Conservation (phyloP, 2,888 invertebrate species). For the Apamea anceps region DNA sequence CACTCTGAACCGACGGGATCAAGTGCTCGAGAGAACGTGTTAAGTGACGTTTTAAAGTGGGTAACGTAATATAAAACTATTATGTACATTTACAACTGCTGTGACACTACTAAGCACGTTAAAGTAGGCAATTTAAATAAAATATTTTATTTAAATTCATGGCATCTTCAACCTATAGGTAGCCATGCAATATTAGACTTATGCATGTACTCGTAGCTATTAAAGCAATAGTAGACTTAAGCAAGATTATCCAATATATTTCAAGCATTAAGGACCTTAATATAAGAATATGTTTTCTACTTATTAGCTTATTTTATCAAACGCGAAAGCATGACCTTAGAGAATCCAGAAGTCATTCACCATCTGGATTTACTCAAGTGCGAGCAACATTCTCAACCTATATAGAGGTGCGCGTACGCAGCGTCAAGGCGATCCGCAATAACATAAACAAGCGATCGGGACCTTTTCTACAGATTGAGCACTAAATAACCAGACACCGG, state of each 20-base stretch:
- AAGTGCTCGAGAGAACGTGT: constrained; percentile 37
- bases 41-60: constrained; percentile 26
- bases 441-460: constrained; percentile 58
- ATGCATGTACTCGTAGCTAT: background rate
- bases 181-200: background rate
- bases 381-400: constrained; percentile 59
- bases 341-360: constrained; percentile 12
- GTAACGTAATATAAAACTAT: constrained; percentile 31
- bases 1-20: constrained; percentile 34
- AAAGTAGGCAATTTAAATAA: constrained; percentile 12
- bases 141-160: constrained; percentile 33
- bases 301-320: background rate
- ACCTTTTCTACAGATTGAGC: constrained; percentile 56
- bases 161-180: background rate
- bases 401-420: constrained; percentile 56
- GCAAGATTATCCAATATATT: background rate
- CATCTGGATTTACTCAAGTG: constrained; percentile 23
- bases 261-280: background rate
- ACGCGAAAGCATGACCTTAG: background rate
- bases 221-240: background rate
- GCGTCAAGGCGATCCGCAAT: constrained; percentile 68
- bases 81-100: constrained; percentile 13
- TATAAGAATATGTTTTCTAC: background rate
- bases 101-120: constrained; percentile 13
- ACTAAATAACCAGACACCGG: constrained; percentile 45